A percentile compares a stretch with the other conserved stretches of the same genome.
phyloP scores from a whole-genome alignment of 2,888 invertebrate genomes.

The Tridacna gigas region DNA sequence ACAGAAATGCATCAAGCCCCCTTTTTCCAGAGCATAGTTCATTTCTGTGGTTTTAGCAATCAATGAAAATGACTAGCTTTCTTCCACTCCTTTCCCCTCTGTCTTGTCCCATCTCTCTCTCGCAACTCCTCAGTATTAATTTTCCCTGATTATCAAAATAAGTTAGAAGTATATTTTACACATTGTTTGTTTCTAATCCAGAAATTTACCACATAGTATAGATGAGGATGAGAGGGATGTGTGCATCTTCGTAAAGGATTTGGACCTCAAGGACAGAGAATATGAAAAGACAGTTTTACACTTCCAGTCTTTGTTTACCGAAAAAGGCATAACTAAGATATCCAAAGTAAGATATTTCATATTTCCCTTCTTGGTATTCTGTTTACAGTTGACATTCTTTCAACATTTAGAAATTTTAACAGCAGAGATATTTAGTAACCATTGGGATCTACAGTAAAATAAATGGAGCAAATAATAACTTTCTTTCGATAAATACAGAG shows the following conservation, averaged over 20 bases:
- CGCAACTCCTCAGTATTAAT: not conserved
- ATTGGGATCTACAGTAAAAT: too few species aligned
- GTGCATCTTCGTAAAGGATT: constrained; percentile 92
- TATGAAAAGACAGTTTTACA: constrained; percentile 91
- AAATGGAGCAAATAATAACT: too few species aligned
- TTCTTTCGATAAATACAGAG: too few species aligned
- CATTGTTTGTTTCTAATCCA: constrained; percentile 34
- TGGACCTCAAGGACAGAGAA: constrained; percentile 90
- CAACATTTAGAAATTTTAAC: too few species aligned
- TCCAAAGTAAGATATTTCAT: constrained; percentile 72
- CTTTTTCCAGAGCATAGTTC: too few species aligned
- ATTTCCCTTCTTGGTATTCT: too few species aligned
- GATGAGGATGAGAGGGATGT: constrained; percentile 89
- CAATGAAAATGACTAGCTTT: too few species aligned
- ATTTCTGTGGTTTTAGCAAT: too few species aligned
- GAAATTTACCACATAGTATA: constrained; percentile 84
- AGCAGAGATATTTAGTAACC: too few species aligned
- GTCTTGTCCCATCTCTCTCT: not conserved
- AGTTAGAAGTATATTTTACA: not conserved
- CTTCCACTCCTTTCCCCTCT: not conserved
- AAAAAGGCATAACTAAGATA: constrained; percentile 87
- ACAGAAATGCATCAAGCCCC: too few species aligned
- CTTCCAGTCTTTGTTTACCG: constrained; percentile 89
- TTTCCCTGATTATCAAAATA: not conserved
- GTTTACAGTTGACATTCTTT: too few species aligned